Percentiles rank a stretch among this genome's conserved stretches.
phyloP scores from a whole-genome alignment of 2,797 vertebrate genomes.

The Macrochelys suwanniensis region DNA sequence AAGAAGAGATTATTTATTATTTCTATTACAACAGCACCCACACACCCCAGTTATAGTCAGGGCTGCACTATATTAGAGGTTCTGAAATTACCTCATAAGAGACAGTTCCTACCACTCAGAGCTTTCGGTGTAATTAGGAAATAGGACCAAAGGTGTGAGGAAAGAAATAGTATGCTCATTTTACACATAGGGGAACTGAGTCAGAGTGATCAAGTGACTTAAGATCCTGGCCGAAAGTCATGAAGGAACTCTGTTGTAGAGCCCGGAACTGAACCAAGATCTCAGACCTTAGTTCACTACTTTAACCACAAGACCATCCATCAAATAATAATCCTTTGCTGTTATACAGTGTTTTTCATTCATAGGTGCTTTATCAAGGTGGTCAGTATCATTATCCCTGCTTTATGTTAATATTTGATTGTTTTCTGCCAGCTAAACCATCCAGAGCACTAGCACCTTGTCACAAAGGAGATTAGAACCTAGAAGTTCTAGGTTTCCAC shows the following conservation, averaged over 20 bases:
- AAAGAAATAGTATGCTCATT: background rate
- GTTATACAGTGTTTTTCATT: background rate
- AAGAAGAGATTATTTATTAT: background rate
- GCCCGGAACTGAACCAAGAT: background rate
- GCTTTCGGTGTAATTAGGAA: background rate
- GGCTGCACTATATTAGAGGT: background rate
- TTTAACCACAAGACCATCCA: background rate
- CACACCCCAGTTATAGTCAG: background rate
- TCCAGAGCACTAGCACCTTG: background rate
- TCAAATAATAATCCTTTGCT: background rate
- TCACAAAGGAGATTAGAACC: background rate
- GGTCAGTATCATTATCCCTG: background rate
- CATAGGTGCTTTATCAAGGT: background rate
- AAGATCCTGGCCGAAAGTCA: rapidly evolving
- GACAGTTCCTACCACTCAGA: background rate
- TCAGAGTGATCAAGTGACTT: background rate
- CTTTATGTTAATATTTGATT: background rate
- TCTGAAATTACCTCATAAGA: background rate
- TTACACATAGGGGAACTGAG: rapidly evolving
- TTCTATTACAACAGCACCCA: background rate
- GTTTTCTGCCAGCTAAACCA: background rate
- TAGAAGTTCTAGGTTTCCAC: background rate
- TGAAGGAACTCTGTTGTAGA: background rate
- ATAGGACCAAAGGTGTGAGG: background rate
- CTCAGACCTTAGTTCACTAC: background rate